Evolutionary conservation across 2,888 invertebrate genomes (phyloP), one percentile per base, ranked within the genome.

Genomic region (Melangyna quadrimaculata): DNA sequence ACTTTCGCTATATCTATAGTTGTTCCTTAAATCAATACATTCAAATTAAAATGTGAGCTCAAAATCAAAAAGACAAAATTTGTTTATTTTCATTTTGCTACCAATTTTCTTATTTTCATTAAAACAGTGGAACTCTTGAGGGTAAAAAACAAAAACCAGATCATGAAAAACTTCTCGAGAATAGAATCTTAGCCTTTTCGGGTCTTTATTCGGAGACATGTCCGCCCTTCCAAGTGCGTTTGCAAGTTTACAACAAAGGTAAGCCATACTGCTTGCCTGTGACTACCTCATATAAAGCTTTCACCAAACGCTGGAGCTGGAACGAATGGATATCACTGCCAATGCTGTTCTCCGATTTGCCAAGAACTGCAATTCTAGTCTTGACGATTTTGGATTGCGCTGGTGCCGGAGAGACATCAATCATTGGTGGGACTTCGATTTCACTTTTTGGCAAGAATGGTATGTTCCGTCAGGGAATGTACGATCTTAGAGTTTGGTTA

Each of bases 241-340:
- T 97, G 88, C 97, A 98, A 93, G 94, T 98, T 12, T 95, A 95
- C 91, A 95, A 96, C 87, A 96, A 97, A 90, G 96, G 96, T 65
- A 94, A 95, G 70, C 95, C 97, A 0, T 93, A 98, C 2, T 96
- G 97, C 17, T 92, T 98, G 87, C 97, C 98, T 0, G 96, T 98
- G 14, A 95, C 95, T 45, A 98, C 98, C 1, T 95, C 98, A 0
- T 98, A 98, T 90, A 99, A 98, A 92, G 94, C 97, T 1, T 99
- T 99, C 90, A 96, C 96, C 24, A 97, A 96, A 72, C 93, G 98
- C 89, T 99, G 98, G 98, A 98, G 98, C 90, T 99, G 99, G 99
- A 99, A 98, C 91, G 98, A 99, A 93, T 99, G 99, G 98, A 94
- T 99, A 37, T 95, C 95, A 0, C 93, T 99, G 73, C 98, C 99